Evolutionary conservation across 1,140 invertebrate species (phyloP).

Genomic region (Pararge aegeria): DNA sequence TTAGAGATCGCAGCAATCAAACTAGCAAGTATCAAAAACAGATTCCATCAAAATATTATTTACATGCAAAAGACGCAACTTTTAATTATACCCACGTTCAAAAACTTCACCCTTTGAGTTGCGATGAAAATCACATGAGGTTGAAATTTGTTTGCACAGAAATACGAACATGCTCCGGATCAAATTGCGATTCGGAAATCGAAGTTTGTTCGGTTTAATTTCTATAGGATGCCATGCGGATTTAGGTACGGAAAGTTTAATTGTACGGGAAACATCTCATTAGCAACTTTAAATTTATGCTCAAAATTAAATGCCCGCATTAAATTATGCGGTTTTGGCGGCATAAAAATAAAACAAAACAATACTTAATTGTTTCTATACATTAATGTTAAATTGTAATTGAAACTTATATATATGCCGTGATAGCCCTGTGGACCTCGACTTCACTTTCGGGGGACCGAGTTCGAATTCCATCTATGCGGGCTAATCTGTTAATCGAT

Average conservation of each 20-base stretch:
- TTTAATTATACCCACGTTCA: conserved; percentile 39
- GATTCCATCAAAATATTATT: conserved; percentile 29
- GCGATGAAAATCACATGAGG: conserved; percentile 36
- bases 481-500: too few relatives aligned
- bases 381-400: too few relatives aligned
- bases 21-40: conserved; percentile 7
- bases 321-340: background rate
- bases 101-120: conserved; percentile 40
- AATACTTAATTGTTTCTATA: too few relatives aligned
- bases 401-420: too few relatives aligned
- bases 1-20: background rate
- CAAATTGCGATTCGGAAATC: conserved; percentile 33
- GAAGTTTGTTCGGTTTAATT: conserved; percentile 28
- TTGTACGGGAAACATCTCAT: conserved; percentile 18
- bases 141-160: conserved; percentile 33
- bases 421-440: too few relatives aligned
- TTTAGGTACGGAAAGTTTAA: conserved; percentile 33
- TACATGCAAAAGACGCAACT: conserved; percentile 37
- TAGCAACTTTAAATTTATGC: background rate
- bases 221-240: conserved; percentile 4
- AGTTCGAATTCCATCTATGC: too few relatives aligned
- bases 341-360: background rate
- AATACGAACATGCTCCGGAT: conserved; percentile 28
- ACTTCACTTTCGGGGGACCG: too few relatives aligned
- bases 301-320: background rate